Conservation (phyloP, 2,888 invertebrate genomes). For the Melinopterus prodromus region DNA sequence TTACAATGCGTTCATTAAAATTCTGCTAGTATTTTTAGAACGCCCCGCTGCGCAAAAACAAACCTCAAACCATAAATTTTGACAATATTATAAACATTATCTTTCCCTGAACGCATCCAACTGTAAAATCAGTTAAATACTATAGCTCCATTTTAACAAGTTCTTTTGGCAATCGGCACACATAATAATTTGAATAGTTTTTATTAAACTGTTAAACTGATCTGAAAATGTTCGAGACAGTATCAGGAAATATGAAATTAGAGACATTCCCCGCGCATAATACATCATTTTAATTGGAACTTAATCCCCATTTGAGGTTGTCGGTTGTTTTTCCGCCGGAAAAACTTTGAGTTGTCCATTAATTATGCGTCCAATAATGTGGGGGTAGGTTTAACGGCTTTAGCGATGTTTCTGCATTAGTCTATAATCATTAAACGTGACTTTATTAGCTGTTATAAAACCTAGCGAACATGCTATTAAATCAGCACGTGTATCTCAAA, state of each 20-base stretch:
- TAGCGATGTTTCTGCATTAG: background rate
- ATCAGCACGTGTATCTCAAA: background rate
- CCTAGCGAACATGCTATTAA: background rate
- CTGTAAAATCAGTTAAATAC: background rate
- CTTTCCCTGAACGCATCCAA: background rate
- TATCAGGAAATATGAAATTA: background rate
- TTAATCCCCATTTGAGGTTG: background rate
- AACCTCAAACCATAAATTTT: background rate
- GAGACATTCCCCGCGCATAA: background rate
- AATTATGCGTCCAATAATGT: background rate
- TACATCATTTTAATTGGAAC: background rate
- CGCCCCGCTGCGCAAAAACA: background rate
- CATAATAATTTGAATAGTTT: background rate
- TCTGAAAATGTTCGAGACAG: background rate
- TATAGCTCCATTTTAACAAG: background rate
- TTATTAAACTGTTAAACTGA: background rate
- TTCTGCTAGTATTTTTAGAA: slow-evolving; percentile 4
- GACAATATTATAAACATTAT: background rate
- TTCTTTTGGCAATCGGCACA: background rate
- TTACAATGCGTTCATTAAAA: background rate
- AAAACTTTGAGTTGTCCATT: background rate
- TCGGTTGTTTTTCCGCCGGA: background rate
- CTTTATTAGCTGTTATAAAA: background rate
- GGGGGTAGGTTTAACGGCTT: background rate
- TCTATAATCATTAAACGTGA: background rate